phyloP scores from a whole-genome alignment of 2,113 vertebrate genomes.

The rat (Rattus norvegicus) region GRCr8 NC_086037.1:69576501-69577000 shows the following conservation, averaged over 20 bases:
- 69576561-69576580: accelerated
- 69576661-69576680: neutral
- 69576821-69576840: accelerated
- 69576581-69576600: accelerated
- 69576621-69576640: neutral
- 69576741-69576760: neutral
- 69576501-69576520: neutral
- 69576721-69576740: neutral
- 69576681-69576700: neutral
- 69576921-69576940: neutral
- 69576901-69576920: neutral
- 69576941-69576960: neutral
- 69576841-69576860: neutral
- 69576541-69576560: neutral
- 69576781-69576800: neutral
- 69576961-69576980: neutral
- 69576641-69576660: neutral
- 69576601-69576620: neutral
- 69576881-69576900: neutral
- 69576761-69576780: neutral
- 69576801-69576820: neutral
- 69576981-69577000: neutral
- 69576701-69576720: neutral
- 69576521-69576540: neutral
- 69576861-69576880: slow-evolving; percentile 2